Evolutionary conservation across 2,797 vertebrate species (phyloP).

Genomic region (Sebastiscus tertius): DNA sequence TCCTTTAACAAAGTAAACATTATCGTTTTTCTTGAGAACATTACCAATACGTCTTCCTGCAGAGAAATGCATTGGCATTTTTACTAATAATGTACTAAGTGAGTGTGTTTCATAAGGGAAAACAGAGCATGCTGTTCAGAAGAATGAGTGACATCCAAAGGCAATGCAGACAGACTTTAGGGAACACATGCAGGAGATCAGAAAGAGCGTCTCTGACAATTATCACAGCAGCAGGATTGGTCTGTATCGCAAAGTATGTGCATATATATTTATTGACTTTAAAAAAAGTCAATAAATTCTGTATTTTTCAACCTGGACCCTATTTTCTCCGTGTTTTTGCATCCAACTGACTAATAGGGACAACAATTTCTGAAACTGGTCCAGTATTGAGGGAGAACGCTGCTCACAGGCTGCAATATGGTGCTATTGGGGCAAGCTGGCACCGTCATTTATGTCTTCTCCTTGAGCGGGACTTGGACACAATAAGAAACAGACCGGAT

Average conservation of each 20-base stretch:
- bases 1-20: not conserved
- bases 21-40: not conserved
- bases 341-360: rapidly evolving
- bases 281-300: no score
- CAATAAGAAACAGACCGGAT: no score
- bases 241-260: not conserved
- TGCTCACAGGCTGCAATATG: no score
- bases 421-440: no score
- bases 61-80: conserved; percentile 23
- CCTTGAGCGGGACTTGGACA: no score
- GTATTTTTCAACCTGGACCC: no score
- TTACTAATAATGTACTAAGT: conserved; percentile 11
- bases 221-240: conserved; percentile 11
- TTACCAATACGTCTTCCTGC: not conserved
- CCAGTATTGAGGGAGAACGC: no score
- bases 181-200: conserved; percentile 20
- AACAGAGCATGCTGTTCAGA: conserved; percentile 46
- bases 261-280: not conserved
- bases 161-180: conserved; percentile 25
- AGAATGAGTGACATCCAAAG: conserved; percentile 37
- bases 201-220: not conserved
- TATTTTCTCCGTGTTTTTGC: no score
- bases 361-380: no score
- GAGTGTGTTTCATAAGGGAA: conserved; percentile 53
- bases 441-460: no score